Conservation (phyloP, 2,888 invertebrate species). For the Torymus tubicola region DNA sequence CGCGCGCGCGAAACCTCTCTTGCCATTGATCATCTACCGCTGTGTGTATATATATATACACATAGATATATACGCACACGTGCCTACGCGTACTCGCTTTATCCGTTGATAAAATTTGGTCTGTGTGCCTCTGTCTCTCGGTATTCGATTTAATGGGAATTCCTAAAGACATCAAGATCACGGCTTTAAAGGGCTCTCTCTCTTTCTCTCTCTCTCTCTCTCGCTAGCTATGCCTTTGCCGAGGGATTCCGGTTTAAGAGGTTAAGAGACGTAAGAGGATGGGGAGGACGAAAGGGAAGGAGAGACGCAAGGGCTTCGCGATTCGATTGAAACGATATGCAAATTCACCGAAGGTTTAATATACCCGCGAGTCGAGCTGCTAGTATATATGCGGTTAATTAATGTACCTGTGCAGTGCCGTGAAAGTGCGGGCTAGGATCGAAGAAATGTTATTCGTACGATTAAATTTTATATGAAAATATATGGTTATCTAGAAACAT, state of each 20-base stretch:
- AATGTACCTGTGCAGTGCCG: neutral
- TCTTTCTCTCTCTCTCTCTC: no score
- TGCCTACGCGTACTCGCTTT: slow-evolving; percentile 36
- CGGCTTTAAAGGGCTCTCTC: slow-evolving; percentile 58
- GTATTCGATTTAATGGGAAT: slow-evolving; percentile 65
- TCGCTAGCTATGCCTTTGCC: slow-evolving; percentile 19
- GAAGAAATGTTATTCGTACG: no score
- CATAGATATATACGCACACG: no score
- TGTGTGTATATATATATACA: neutral
- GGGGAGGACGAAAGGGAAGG: slow-evolving; percentile 58
- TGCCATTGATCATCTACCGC: slow-evolving; percentile 60
- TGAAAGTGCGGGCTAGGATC: no score
- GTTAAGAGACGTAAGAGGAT: slow-evolving; percentile 45
- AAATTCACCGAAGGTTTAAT: slow-evolving; percentile 51
- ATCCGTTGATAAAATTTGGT: slow-evolving; percentile 63
- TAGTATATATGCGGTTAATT: slow-evolving; percentile 29
- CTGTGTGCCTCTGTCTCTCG: slow-evolving; percentile 48
- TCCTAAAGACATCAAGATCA: slow-evolving; percentile 66
- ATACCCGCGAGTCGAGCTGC: slow-evolving; percentile 3
- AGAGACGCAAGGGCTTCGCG: slow-evolving; percentile 14
- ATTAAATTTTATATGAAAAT: no score
- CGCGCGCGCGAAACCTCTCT: neutral
- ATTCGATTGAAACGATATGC: slow-evolving; percentile 61
- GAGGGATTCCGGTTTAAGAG: slow-evolving; percentile 40
- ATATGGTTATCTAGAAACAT: no score